Evolutionary conservation across 2,113 vertebrate species (phyloP), one percentile per base, ranked within the genome.

Genomic region (Oreochromis aureus): DNA sequence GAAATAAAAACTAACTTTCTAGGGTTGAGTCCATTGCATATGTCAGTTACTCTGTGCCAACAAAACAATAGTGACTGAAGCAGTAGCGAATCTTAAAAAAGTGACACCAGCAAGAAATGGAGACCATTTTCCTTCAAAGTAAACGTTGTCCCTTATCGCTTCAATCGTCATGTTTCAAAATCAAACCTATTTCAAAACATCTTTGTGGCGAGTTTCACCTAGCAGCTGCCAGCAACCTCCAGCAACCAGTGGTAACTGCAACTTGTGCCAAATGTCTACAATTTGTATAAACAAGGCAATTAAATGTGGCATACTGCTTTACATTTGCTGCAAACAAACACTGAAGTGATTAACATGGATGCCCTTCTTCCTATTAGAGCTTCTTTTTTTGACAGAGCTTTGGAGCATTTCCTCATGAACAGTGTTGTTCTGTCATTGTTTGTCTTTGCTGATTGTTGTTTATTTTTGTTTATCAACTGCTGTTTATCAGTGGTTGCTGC

Each of bases 401-500:
- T 73, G 10, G 6, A 27, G 13, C 44, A 22, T 3, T 2, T 15
- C 41, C 69, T 73, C 24, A 30, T 6, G 15, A 48, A 48, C 22
- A 48, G 6, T 73, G 76, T 41, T 81, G 44, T 80, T 82, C 44
- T 63, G 69, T 46, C 69, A 78, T 56, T 79, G 73, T 85, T 92
- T 92, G 82, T 80, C 39, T 87, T 46, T 78, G 82, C 80, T 79
- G 78, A 87, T 89, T 87, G 44, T 80, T 91, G 82, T 87, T 89
- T 79, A 71, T 78, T 48, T 88, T 89, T 78, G 82, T 92, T 83
- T 55, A 88, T 89, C 71, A 83, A 10, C 71, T 80, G 63, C 79
- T 89, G 80, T 89, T 90, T 83, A 79, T 92, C 76, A 59, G 83
- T 71, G 22, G 22, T 24, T 69, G 36, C 41, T 71, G 32, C 82